These are phyloP conservation scores for Branchellion lobata DNA, from an alignment of 2,888 invertebrate genomes.

Conservation along the genomic window DNA sequence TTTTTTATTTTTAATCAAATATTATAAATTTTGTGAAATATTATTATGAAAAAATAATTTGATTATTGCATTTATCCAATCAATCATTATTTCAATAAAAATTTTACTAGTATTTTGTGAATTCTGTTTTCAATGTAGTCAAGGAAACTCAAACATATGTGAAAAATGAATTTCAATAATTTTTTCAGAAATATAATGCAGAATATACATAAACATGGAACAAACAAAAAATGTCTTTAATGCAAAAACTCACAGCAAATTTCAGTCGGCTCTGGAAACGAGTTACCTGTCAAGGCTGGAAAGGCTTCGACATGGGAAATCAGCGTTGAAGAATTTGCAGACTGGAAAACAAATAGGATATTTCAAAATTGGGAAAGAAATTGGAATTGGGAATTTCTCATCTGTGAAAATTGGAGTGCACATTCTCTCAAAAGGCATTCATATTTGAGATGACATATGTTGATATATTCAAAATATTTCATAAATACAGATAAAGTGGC, in stretches of 20 bases:
- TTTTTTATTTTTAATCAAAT: too few relatives aligned
- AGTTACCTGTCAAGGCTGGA: too few relatives aligned
- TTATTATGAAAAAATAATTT: neutral
- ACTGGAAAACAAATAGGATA: constrained; percentile 74
- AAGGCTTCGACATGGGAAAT: constrained; percentile 55
- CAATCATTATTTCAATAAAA: neutral
- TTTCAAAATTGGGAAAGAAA: constrained; percentile 74
- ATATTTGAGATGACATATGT: neutral
- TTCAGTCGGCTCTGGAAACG: too few relatives aligned
- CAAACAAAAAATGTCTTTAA: neutral
- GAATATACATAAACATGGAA: neutral
- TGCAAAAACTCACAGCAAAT: neutral
- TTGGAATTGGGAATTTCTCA: constrained; percentile 77
- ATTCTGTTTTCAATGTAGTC: neutral
- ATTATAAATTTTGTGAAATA: neutral
- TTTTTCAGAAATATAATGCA: neutral
- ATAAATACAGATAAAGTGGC: constrained; percentile 71
- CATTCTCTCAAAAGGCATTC: neutral
- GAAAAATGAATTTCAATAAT: neutral
- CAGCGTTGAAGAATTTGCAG: constrained; percentile 67
- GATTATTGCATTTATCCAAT: neutral
- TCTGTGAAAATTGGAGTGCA: constrained; percentile 71
- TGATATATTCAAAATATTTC: neutral
- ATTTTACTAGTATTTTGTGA: neutral
- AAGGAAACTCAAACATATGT: constrained; percentile 1